phyloP scores from a whole-genome alignment of 2,797 vertebrate genomes.

The Peromyscus eremicus region DNA sequence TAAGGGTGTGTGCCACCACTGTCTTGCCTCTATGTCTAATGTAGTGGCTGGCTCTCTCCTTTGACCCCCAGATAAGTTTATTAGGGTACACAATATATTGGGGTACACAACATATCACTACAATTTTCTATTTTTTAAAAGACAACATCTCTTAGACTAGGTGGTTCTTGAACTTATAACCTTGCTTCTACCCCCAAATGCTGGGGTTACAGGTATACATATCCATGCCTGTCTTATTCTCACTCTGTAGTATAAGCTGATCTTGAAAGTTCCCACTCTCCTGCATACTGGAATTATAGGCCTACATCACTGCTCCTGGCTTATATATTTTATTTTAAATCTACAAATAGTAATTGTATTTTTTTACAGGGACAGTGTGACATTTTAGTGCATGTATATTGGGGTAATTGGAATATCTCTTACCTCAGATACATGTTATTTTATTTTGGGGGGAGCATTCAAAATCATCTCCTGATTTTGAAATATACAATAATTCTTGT shows the following conservation, averaged over 20 bases:
- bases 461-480: neutral
- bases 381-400: neutral
- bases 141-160: neutral
- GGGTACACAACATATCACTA: too few relatives aligned
- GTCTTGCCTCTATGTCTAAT: too few relatives aligned
- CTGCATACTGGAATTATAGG: neutral
- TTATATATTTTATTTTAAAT: neutral
- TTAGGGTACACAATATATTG: too few relatives aligned
- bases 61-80: too few relatives aligned
- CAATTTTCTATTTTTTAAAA: neutral
- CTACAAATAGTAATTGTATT: neutral
- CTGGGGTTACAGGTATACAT: neutral
- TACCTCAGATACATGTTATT: neutral
- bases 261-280: neutral
- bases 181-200: neutral
- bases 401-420: neutral
- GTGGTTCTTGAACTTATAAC: neutral
- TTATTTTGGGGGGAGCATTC: neutral
- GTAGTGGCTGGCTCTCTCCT: too few relatives aligned
- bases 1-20: too few relatives aligned
- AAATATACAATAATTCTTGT: neutral
- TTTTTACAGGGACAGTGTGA: neutral
- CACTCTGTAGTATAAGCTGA: neutral
- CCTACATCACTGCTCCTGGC: neutral
- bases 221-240: neutral